Percentiles rank a stretch among this genome's conserved stretches.
phyloP scores from a whole-genome alignment of 2,888 invertebrate genomes.

The Thysanoteuthis rhombus region DNA sequence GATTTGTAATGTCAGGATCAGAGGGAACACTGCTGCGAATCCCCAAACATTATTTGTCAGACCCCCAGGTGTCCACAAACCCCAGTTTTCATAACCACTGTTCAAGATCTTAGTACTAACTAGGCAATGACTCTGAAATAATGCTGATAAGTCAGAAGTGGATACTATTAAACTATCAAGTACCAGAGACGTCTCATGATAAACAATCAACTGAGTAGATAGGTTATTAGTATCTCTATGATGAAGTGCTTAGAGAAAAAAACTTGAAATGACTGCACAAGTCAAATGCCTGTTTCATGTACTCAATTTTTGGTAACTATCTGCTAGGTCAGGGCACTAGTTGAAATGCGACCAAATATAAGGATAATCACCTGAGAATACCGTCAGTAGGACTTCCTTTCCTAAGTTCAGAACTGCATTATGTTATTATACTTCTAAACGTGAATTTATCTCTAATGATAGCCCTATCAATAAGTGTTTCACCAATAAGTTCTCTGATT shows the following conservation, averaged over 20 bases:
- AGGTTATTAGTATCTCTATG: not conserved
- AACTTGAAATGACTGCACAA: not conserved
- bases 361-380: not conserved
- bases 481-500: not conserved
- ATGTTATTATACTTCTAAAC: not conserved
- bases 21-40: too few species aligned
- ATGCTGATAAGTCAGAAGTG: too few species aligned
- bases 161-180: not conserved
- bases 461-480: not conserved
- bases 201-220: not conserved
- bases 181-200: not conserved
- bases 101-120: too few species aligned
- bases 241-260: not conserved
- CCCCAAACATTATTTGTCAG: too few species aligned
- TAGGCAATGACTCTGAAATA: too few species aligned
- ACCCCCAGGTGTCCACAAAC: too few species aligned
- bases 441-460: slow-evolving; percentile 12
- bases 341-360: not conserved
- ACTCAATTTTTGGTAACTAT: not conserved
- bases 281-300: not conserved
- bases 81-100: too few species aligned
- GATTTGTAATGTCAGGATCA: too few species aligned
- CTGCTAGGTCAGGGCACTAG: not conserved
- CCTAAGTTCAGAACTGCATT: not conserved
- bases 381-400: not conserved